These are phyloP conservation scores for Anas flavirostris DNA, from an alignment of 2,797 vertebrate genomes.

Conservation along the genomic window DNA sequence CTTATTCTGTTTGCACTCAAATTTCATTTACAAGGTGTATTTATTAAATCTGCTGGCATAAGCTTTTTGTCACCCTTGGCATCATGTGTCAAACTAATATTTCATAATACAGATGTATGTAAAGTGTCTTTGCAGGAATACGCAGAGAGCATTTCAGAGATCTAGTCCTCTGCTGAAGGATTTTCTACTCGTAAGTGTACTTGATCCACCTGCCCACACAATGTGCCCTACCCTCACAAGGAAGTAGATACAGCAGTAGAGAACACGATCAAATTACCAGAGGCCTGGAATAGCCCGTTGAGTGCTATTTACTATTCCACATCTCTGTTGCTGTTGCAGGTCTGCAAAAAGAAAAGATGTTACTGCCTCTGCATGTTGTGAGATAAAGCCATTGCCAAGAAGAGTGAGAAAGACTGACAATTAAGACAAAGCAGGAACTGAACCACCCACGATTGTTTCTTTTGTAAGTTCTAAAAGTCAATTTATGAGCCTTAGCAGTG, in stretches of 20 bases:
- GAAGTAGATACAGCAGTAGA: not conserved
- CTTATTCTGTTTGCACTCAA: not conserved
- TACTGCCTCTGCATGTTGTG: not conserved
- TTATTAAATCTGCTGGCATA: not conserved
- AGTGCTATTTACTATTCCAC: not conserved
- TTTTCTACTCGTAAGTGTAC: not conserved
- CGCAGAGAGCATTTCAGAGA: not conserved
- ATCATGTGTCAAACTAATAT: not conserved
- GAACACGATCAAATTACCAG: not conserved
- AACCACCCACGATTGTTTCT: not conserved
- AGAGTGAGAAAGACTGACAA: not conserved
- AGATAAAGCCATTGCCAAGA: not conserved
- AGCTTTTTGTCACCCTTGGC: not conserved
- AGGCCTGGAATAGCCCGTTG: not conserved
- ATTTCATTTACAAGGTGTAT: not conserved
- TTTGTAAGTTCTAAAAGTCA: not conserved
- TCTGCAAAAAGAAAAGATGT: not conserved
- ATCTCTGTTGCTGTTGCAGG: not conserved
- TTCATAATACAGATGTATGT: not conserved
- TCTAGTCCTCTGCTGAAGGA: not conserved
- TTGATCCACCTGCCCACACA: not conserved
- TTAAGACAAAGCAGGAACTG: not conserved
- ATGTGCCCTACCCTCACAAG: not conserved
- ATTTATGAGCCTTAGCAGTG: rapidly evolving
- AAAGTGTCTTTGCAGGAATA: not conserved